phyloP scores from a whole-genome alignment of 92 coral and sea anemone species.

The Pocillopora meandrina region DNA sequence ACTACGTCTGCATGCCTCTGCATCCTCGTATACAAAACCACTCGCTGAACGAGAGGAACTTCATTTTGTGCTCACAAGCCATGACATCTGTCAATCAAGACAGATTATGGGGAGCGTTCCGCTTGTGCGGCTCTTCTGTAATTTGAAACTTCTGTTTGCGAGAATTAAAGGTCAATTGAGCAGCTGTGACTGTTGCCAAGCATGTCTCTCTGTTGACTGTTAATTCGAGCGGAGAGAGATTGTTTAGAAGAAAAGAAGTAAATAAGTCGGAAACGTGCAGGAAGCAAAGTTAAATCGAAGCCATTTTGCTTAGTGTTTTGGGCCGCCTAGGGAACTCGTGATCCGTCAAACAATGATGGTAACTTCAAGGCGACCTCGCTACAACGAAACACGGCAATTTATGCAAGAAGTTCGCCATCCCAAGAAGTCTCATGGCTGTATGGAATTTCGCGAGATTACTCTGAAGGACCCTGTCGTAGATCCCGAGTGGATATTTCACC shows the following conservation, averaged over 20 bases:
- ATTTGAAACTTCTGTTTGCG: slow-evolving; percentile 17
- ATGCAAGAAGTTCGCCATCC: neutral
- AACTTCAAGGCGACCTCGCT: slow-evolving; percentile 19
- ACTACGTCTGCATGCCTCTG: slow-evolving; percentile 12
- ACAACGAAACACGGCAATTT: neutral
- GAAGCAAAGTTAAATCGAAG: neutral
- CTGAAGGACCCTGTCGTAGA: slow-evolving; percentile 28
- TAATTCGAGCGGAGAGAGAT: slow-evolving; percentile 12
- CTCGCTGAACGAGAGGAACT: neutral
- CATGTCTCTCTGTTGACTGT: slow-evolving; percentile 5
- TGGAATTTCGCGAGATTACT: slow-evolving; percentile 28
- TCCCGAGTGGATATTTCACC: slow-evolving; percentile 40
- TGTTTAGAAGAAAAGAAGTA: neutral
- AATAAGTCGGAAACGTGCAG: neutral
- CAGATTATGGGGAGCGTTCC: neutral
- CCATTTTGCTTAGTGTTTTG: neutral
- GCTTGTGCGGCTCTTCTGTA: slow-evolving; percentile 15
- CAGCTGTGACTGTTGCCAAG: slow-evolving; percentile 42
- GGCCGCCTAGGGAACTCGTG: neutral
- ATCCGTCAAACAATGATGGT: slow-evolving; percentile 7
- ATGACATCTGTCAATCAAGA: slow-evolving; percentile 21
- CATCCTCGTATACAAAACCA: slow-evolving; percentile 22
- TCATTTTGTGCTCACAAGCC: neutral
- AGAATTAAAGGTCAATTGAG: neutral
- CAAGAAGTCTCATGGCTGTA: neutral